Conservation (phyloP, 2,888 invertebrate genomes). For the Tricholauxania praeusta region DNA sequence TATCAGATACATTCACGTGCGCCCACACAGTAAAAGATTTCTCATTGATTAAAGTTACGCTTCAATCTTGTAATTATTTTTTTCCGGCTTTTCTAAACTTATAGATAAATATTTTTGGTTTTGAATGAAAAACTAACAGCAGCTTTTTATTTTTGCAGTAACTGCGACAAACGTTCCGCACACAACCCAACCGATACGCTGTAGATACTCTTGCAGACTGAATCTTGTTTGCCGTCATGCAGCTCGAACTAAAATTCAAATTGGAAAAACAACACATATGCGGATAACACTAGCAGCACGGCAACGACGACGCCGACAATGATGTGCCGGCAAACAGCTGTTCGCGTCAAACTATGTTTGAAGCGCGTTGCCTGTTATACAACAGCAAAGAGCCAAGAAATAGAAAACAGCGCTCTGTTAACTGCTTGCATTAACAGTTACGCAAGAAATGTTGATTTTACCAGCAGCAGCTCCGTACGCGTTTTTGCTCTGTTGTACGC, state of each 20-base stretch:
- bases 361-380: not conserved
- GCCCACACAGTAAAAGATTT: constrained; percentile 45
- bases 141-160: constrained; percentile 37
- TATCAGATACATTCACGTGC: constrained; percentile 41
- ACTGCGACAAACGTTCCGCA: constrained; percentile 42
- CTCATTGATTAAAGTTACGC: not conserved
- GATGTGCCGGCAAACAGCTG: constrained; percentile 31
- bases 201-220: constrained; percentile 58
- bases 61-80: constrained; percentile 4
- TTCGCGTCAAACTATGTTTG: constrained; percentile 21
- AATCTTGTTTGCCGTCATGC: constrained; percentile 24
- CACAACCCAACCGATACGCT: constrained; percentile 51
- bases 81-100: not conserved
- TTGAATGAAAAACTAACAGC: not conserved
- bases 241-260: constrained; percentile 37
- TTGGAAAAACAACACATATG: constrained; percentile 31
- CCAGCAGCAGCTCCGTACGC: not conserved
- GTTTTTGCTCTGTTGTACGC: not conserved
- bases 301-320: not conserved
- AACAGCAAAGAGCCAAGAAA: too few species aligned
- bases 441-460: not conserved
- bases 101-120: too few species aligned
- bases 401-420: not conserved
- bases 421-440: constrained; percentile 1
- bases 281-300: constrained; percentile 13